These are phyloP conservation scores for Sturnira hondurensis DNA, from an alignment of 2,113 vertebrate genomes.

Conservation along the genomic window DNA sequence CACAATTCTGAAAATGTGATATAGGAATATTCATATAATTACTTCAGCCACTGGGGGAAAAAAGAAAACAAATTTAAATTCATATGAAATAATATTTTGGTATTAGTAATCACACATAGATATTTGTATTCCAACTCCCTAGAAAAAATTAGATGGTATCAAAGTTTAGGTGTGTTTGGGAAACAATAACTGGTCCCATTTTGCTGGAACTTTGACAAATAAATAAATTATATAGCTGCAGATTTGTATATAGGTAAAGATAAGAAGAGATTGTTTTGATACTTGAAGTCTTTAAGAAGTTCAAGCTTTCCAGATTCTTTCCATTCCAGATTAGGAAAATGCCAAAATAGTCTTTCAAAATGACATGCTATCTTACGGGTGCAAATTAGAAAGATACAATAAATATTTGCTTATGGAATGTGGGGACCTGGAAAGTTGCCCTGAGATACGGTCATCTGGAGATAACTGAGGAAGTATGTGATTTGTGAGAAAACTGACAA, in stretches of 20 bases:
- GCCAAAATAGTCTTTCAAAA: background rate
- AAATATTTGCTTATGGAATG: background rate
- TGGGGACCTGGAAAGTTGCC: background rate
- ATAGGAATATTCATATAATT: background rate
- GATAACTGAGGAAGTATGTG: background rate
- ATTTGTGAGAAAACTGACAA: background rate
- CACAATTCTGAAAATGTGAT: background rate
- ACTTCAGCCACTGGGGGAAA: constrained; percentile 7
- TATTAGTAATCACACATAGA: background rate
- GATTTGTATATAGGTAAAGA: background rate
- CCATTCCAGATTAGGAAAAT: background rate
- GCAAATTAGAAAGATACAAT: background rate
- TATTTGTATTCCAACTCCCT: background rate
- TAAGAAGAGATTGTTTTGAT: background rate
- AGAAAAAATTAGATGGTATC: background rate
- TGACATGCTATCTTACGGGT: background rate
- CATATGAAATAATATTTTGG: background rate
- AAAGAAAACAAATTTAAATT: background rate
- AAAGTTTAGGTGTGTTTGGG: background rate
- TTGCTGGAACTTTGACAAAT: background rate
- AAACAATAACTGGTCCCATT: background rate
- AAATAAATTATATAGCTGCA: background rate
- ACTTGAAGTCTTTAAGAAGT: background rate
- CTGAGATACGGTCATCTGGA: background rate
- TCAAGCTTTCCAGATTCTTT: background rate